A percentile compares a stretch with the other conserved stretches of the same genome.
Evolutionary conservation across 2,113 vertebrate species (phyloP).

Genomic region (Abramis brama): DNA sequence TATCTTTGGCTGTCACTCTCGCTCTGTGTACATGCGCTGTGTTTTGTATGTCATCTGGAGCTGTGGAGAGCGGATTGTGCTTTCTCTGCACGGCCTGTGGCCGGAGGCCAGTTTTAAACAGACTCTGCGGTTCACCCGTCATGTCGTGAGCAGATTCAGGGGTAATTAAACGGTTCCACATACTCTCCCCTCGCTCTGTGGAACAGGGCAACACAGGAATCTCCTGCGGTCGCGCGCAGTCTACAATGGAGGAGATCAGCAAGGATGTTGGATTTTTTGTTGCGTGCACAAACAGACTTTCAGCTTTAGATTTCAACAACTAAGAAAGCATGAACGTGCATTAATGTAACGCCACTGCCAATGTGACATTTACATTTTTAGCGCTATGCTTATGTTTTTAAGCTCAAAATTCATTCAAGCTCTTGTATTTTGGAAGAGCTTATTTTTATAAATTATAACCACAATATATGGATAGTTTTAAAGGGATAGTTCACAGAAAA

Average conservation of each 20-base stretch:
- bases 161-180: conserved; percentile 62
- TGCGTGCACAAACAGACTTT: neutral
- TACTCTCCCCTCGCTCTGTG: conserved; percentile 47
- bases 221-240: conserved; percentile 47
- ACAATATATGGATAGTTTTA: neutral
- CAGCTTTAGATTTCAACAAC: neutral
- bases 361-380: neutral
- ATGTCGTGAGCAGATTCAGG: conserved; percentile 55
- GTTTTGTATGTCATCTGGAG: conserved; percentile 46
- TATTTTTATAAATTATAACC: neutral
- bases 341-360: neutral
- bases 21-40: conserved; percentile 18
- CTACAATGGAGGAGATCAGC: conserved; percentile 49
- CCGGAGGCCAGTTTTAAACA: conserved; percentile 47
- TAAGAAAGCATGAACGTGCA: neutral
- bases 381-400: neutral
- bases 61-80: conserved; percentile 39
- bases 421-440: neutral
- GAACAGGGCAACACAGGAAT: conserved; percentile 58
- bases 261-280: neutral
- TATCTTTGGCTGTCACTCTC: conserved; percentile 29
- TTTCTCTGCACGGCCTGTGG: conserved; percentile 51
- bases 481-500: neutral
- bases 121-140: conserved; percentile 53
- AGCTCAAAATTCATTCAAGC: neutral